Evolutionary conservation across 2,113 vertebrate genomes (phyloP).

Genomic region (Zosterops pallidus): DNA sequence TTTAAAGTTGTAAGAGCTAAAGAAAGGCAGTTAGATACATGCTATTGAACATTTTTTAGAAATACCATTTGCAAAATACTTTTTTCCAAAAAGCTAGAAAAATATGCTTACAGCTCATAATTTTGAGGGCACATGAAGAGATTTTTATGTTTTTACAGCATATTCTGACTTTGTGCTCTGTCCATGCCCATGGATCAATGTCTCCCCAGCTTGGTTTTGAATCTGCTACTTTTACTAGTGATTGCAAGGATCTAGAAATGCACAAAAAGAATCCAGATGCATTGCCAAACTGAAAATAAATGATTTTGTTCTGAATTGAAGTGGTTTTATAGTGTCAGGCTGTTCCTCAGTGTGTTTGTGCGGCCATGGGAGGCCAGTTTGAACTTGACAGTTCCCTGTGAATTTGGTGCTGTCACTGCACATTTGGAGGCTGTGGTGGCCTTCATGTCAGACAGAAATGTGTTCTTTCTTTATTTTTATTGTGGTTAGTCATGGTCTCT

Average conservation of each 20-base stretch:
- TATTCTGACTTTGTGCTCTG: rapidly evolving
- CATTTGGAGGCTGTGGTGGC: not conserved
- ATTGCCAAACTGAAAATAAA: not conserved
- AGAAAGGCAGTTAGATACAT: not conserved
- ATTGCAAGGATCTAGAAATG: not conserved
- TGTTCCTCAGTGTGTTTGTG: not conserved
- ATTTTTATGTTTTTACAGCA: not conserved
- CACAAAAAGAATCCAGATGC: not conserved
- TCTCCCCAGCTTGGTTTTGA: not conserved
- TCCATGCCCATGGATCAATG: rapidly evolving
- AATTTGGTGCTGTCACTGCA: not conserved
- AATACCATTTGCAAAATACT: not conserved
- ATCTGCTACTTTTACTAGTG: not conserved
- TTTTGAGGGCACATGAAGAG: not conserved
- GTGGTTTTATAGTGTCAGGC: not conserved
- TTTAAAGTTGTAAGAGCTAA: not conserved
- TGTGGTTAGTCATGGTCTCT: not conserved
- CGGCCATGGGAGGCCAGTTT: not conserved
- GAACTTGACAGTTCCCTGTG: not conserved
- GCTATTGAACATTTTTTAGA: not conserved
- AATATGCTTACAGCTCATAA: rapidly evolving
- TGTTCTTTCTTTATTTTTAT: not conserved
- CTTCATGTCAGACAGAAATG: not conserved
- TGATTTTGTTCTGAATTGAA: not conserved
- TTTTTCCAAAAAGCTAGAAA: not conserved